phyloP scores from a whole-genome alignment of 2,797 vertebrate species.

The Gambelia wislizenii region DNA sequence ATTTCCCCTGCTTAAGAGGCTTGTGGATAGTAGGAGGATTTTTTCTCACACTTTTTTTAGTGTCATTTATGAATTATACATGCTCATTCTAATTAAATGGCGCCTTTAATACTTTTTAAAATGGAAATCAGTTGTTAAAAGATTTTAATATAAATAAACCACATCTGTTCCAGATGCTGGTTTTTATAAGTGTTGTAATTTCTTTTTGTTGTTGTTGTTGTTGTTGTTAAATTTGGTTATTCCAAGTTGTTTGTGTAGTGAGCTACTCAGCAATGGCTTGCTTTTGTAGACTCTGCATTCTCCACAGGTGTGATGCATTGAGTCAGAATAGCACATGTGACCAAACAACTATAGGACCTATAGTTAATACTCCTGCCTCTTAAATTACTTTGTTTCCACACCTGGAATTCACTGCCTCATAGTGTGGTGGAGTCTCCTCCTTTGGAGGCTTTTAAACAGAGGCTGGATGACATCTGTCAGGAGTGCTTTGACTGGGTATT shows the following conservation, averaged over 20 bases:
- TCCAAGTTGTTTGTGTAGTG: neutral
- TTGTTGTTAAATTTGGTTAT: neutral
- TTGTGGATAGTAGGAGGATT: neutral
- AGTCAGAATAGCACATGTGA: neutral
- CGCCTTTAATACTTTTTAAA: neutral
- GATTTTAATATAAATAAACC: neutral
- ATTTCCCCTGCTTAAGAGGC: neutral
- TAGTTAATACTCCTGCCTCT: neutral
- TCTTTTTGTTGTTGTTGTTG: neutral
- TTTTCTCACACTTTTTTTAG: neutral
- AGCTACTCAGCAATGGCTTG: neutral
- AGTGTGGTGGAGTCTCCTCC: too few species aligned
- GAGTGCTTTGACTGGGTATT: too few species aligned
- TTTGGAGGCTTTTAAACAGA: too few species aligned
- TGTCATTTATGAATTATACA: neutral
- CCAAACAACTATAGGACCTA: neutral
- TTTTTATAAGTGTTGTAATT: neutral
- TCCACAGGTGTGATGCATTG: neutral
- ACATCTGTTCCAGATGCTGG: neutral
- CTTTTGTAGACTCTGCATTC: neutral
- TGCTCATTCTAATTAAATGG: neutral
- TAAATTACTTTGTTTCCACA: neutral
- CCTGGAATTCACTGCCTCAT: too few species aligned
- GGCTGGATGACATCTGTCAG: too few species aligned
- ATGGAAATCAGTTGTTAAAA: neutral